Percentiles rank a stretch among this genome's conserved stretches.
phyloP scores from a whole-genome alignment of 2,113 vertebrate genomes.

The Campylorhamphus procurvoides region DNA sequence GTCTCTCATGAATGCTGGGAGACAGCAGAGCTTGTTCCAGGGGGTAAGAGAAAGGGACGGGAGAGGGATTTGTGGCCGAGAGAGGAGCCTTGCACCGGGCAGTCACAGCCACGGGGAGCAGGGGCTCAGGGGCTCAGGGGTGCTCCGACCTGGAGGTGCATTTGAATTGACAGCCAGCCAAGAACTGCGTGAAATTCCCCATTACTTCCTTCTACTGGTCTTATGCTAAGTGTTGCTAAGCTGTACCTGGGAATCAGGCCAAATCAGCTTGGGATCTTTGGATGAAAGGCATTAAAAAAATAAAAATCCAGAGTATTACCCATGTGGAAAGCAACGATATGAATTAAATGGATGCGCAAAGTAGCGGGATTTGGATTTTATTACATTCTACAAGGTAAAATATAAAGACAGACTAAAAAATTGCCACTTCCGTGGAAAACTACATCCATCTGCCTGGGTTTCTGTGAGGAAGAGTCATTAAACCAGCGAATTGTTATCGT shows the following conservation, averaged over 20 bases:
- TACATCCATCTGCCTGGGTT: neutral
- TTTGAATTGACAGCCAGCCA: slow-evolving; percentile 21
- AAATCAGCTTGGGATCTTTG: slow-evolving; percentile 53
- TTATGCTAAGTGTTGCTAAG: slow-evolving; percentile 46
- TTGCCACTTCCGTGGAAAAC: neutral
- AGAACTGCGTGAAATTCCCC: neutral
- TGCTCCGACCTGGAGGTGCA: neutral
- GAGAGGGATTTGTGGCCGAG: neutral
- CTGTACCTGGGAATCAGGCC: slow-evolving; percentile 43
- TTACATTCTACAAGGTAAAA: neutral
- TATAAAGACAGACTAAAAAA: neutral
- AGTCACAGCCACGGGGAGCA: fast-evolving
- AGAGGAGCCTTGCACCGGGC: neutral
- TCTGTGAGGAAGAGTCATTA: neutral
- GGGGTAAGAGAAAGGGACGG: neutral
- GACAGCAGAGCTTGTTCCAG: neutral
- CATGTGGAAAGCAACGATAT: slow-evolving; percentile 19
- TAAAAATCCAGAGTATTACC: neutral
- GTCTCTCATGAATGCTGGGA: neutral
- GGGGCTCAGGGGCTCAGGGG: neutral
- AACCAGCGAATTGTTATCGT: neutral
- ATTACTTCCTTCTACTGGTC: slow-evolving; percentile 39
- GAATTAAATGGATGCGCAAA: neutral
- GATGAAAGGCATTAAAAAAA: neutral
- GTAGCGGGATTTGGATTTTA: neutral